Percentiles rank a stretch among this genome's conserved stretches.
Conservation (phyloP, 2,113 vertebrate genomes). For the Bos javanicus region DNA sequence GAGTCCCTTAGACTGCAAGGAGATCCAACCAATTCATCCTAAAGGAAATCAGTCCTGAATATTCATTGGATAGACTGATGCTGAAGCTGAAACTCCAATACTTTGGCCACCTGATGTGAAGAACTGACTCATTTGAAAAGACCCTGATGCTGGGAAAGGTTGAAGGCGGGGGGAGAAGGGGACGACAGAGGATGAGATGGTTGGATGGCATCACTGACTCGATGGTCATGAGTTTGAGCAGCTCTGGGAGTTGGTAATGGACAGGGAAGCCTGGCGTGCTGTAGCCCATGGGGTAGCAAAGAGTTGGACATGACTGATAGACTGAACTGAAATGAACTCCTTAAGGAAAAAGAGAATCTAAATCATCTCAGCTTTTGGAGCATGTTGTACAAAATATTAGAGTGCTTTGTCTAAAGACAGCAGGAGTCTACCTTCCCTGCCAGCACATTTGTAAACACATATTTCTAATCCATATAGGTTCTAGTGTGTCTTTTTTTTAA, state of each 20-base stretch:
- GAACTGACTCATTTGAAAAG: background rate
- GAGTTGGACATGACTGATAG: background rate
- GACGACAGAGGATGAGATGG: background rate
- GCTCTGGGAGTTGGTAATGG: background rate
- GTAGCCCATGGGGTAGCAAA: background rate
- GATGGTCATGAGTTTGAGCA: background rate
- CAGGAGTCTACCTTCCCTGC: background rate
- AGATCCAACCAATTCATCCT: background rate
- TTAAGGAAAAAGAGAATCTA: slow-evolving; percentile 5
- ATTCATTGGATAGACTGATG: background rate
- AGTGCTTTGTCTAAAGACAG: background rate
- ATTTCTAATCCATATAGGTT: slow-evolving; percentile 52
- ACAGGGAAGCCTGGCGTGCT: background rate
- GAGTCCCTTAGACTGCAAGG: background rate
- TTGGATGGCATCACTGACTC: background rate
- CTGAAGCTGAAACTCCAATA: background rate
- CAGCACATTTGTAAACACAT: background rate
- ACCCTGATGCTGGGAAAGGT: background rate
- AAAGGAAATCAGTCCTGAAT: background rate
- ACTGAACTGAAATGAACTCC: background rate
- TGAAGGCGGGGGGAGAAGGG: background rate
- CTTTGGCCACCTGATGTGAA: background rate
- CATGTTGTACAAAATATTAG: slow-evolving; percentile 37
- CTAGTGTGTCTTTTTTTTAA: background rate
- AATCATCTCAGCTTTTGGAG: background rate